Percentiles rank a stretch among this genome's conserved stretches.
phyloP scores from a whole-genome alignment of 1,140 invertebrate genomes.

The Procambarus clarkii region DNA sequence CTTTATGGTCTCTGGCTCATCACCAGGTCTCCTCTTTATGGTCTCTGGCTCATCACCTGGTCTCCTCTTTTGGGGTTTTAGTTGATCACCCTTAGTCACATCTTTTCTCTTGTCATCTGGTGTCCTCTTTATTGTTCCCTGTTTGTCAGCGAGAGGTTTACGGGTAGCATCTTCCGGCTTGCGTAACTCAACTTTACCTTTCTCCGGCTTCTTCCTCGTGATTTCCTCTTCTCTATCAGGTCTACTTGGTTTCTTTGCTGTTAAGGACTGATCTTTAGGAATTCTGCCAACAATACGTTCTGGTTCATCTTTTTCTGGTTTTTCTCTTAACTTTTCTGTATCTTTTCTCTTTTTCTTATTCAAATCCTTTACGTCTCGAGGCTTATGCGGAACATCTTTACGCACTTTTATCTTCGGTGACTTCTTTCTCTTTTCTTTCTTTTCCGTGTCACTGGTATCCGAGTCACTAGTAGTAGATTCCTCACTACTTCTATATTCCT shows the following conservation, averaged over 20 bases:
- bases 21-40: background rate
- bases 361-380: background rate
- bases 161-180: background rate
- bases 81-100: background rate
- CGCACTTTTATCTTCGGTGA: too few relatives aligned
- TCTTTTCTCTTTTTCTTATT: background rate
- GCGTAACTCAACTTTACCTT: background rate
- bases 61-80: background rate
- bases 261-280: background rate
- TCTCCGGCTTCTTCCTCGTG: background rate
- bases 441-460: too few relatives aligned
- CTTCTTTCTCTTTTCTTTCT: too few relatives aligned
- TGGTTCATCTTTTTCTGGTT: background rate
- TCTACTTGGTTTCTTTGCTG: background rate
- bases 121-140: background rate
- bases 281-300: background rate
- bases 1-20: slow-evolving; percentile 8
- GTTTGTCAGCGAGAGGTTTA: background rate
- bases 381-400: too few relatives aligned
- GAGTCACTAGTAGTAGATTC: too few relatives aligned
- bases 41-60: background rate
- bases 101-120: background rate
- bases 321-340: too few relatives aligned
- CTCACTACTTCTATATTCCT: too few relatives aligned
- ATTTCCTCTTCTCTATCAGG: background rate